Base-by-base conservation (phyloP, 2,888 invertebrate genomes). In the Dascillus cervinus region DNA sequence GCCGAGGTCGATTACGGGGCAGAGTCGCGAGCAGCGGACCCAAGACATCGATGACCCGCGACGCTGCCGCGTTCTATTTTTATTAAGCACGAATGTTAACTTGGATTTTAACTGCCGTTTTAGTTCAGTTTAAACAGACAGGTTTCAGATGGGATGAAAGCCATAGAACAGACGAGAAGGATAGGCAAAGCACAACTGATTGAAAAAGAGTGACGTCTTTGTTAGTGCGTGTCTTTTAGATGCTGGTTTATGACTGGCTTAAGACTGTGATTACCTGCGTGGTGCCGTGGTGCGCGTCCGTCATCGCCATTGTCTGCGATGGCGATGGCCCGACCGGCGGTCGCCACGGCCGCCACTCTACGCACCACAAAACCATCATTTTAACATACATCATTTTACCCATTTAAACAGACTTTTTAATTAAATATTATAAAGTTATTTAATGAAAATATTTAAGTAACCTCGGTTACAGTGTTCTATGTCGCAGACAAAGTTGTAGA, bases 131-230 rank as follows among this genome's bases (percentile, higher is more conserved):
- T 49, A 17, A n/a, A n/a, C n/a, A n/a, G 47, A 54, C 51, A 52
- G 59, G 59, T 60, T 55, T 57, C 49, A 61, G 57, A 61, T 57
- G 54, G 62, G 62, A 58, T 56, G 53, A 58, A 61, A 62, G 63
- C 59, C 53, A 57, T 53, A 62, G 62, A 57, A 56, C 45, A 58
- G 60, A 60, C 53, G 49, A 55, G 55, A 58, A 58, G 55, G 53
- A 56, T 49, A 58, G 55, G 56, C 53, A 55, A 62, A 61, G 60
- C 59, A 55, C 49, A 49, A 54, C 51, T 57, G 46, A 53, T 48
- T 47, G 32, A 43, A 45, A 47, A 46, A 45, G 37, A 44, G 50
- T 43, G 49, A 47, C 47, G 28, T 34, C 34, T 20, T 43, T 44
- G 21, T 43, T 44, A 39, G 39, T 42, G 44, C 46, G 38, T 47